Conservation (phyloP, 2,113 vertebrate genomes). For the Cryptotis parvus region DNA sequence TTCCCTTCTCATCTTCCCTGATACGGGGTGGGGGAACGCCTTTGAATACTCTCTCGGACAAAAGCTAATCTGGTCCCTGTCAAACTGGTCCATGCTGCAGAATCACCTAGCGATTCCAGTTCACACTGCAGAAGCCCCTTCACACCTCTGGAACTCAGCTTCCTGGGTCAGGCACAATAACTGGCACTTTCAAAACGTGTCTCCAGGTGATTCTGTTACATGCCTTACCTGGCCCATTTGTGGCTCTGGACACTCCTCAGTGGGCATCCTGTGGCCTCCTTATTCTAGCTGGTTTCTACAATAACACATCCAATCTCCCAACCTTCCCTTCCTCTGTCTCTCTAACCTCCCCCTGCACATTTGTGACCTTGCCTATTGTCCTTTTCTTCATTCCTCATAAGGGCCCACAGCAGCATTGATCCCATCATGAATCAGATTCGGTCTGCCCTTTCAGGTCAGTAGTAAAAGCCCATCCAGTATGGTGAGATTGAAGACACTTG, state of each 20-base stretch:
- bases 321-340: not conserved
- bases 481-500: not conserved
- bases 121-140: not conserved
- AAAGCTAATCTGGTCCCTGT: constrained; percentile 72
- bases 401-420: not conserved
- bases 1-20: constrained; percentile 82
- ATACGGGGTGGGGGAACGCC: not conserved
- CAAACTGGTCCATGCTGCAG: not conserved
- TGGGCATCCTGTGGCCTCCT: not conserved
- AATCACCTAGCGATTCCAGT: not conserved
- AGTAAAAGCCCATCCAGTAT: not conserved
- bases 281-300: constrained; percentile 27
- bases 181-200: not conserved
- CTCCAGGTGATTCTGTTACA: constrained; percentile 31
- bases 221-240: not conserved
- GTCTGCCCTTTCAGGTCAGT: not conserved
- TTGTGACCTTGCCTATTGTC: constrained; percentile 12
- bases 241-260: not conserved
- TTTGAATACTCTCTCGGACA: constrained; percentile 68
- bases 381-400: not conserved
- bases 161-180: not conserved
- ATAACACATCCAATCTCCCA: constrained; percentile 31
- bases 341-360: not conserved
- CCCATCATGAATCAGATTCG: not conserved
- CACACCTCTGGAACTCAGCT: not conserved